A percentile compares a stretch with the other conserved stretches of the same genome.
phyloP scores from a whole-genome alignment of 2,797 vertebrate genomes.

The Tachyglossus aculeatus region DNA sequence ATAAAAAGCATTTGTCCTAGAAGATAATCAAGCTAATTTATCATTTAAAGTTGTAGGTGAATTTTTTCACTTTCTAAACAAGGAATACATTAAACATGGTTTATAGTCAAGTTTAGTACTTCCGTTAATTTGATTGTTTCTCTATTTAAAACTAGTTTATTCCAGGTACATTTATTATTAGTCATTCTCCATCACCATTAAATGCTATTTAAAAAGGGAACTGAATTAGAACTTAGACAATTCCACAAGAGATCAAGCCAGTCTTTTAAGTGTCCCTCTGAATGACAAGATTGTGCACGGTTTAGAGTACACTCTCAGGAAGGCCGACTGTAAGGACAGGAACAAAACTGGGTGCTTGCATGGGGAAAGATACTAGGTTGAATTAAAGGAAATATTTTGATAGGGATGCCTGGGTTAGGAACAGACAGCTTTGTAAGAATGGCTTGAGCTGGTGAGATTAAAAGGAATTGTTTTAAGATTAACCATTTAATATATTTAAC shows the following conservation, averaged over 20 bases:
- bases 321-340: neutral
- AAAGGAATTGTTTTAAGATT: neutral
- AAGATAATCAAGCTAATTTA: conserved; percentile 80
- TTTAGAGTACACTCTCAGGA: neutral
- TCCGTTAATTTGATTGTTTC: no score
- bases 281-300: neutral
- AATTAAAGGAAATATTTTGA: neutral
- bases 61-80: no score
- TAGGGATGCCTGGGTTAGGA: neutral
- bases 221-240: neutral
- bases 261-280: neutral
- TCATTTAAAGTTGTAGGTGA: neutral
- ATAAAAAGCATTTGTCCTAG: conserved; percentile 80
- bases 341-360: no score
- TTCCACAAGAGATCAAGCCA: neutral
- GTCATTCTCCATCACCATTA: neutral
- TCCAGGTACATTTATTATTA: no score
- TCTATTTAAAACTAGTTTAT: no score
- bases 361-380: neutral
- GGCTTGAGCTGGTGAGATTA: neutral
- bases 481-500: neutral
- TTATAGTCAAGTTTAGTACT: no score
- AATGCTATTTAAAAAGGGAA: neutral
- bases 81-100: no score
- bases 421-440: neutral